Evolutionary conservation across 2,113 vertebrate species (phyloP).

Genomic region (Gasterosteus nipponicus): DNA sequence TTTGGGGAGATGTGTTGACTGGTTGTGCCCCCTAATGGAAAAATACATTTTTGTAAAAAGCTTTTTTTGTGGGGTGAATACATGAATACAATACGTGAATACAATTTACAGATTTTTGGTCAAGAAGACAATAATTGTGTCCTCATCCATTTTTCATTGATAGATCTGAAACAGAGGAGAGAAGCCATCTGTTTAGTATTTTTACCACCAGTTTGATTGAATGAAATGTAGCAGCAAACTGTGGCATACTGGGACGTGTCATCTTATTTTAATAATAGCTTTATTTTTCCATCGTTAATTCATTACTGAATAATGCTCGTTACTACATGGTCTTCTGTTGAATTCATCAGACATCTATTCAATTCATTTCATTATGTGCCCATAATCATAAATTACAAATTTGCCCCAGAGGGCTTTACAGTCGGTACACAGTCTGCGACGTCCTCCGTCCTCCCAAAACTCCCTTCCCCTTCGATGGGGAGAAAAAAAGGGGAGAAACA

Average conservation of each 20-base stretch:
- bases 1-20: constrained; percentile 13
- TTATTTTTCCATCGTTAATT: not conserved
- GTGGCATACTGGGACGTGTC: not conserved
- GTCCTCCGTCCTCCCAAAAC: too few relatives aligned
- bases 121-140: constrained; percentile 10
- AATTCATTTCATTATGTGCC: too few relatives aligned
- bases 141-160: not conserved
- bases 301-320: not conserved
- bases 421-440: too few relatives aligned
- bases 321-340: not conserved
- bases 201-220: not conserved
- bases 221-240: not conserved
- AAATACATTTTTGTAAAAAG: constrained; percentile 10
- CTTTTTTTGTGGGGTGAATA: not conserved
- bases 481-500: too few relatives aligned
- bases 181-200: constrained; percentile 5
- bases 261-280: not conserved
- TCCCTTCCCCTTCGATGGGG: too few relatives aligned
- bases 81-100: not conserved
- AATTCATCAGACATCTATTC: not conserved
- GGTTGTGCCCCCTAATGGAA: constrained; percentile 62
- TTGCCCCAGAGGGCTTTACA: too few relatives aligned
- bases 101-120: constrained; percentile 1
- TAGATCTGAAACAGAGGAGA: not conserved
- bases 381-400: too few relatives aligned